Base-by-base conservation (phyloP, 2,797 vertebrate genomes). In the Clamator glandarius region DNA sequence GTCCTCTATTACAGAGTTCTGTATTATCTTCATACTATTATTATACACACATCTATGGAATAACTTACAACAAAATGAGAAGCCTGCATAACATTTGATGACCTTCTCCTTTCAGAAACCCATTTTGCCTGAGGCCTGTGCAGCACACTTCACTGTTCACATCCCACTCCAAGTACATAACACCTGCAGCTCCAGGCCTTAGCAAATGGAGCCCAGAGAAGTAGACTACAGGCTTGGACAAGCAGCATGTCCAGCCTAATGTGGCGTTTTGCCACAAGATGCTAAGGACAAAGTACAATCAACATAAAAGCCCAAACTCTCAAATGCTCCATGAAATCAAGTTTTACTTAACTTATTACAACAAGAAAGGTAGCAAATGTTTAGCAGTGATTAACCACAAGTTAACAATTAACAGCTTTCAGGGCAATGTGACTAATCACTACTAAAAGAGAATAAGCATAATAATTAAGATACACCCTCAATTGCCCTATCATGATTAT, bases 151-250 rank as follows among this genome's bases (percentile, higher is more conserved):
- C 26, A 36, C 21, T 4, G 0, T 62, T 77, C 41, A 33, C 13
- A n/a, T 2, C 9, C 33, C 4, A 9, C 63, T 55, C 44, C 29
- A 63, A 72, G 20, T 36, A 58, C 12, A 17, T 9, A 28, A 5
- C 1, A 0, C 28, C 61, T 10, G 17, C 50, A 73, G 55, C 41
- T 64, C 15, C 0, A 0, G 23, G 10, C 7, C 63, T 14, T 11
- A 46, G 24, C 11, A 66, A 55, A 50, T 28, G 15, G 9, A 67
- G 19, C 15, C 28, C 19, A 36, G 14, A 68, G 31, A 46, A 9
- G 12, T 4, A 70, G 23, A 33, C 16, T 63, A 50, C 25, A 39
- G 39, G 8, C 6, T 35, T 39, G 23, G 19, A 62, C 29, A 67
- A 78, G n/a, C 0, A 0, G 15, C 11, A 72, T 35, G 17, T 35